Base-by-base conservation (phyloP, 1,140 invertebrate genomes). In the Papilio glaucus region DNA sequence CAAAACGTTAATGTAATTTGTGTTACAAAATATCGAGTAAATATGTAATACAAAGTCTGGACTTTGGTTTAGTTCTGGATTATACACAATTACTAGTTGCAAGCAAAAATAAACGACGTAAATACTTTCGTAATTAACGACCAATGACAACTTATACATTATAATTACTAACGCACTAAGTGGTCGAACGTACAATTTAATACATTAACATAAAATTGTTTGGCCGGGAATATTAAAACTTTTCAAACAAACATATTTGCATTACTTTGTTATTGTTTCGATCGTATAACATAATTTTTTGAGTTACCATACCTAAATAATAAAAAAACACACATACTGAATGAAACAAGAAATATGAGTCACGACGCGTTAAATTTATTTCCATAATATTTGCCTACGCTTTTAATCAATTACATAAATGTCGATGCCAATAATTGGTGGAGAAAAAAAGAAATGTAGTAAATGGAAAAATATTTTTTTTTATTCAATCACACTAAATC, bases 61-160 rank as follows among this genome's bases (percentile, higher is more conserved):
- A 10, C 45, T 49, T 9, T 21, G 18, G 15, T 49, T 49, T 49
- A 21, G 15, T 49, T 49, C 8, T 15, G 42, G 4, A 18, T 18
- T 45, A 7, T 45, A 18, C 42, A 57, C 7, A 26, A 57, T 57
- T 12, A 57, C 0, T 10, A 24, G 8, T 24, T 53, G 49, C 24
- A 53, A 6, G 29, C 29, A 15, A 24, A 10, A 53, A 24, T 53
- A 53, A 10, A 18, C 0, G 10, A 9, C 49, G 49, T 53, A 13
- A 53, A 53, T 53, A 53, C 21, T 53, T 53, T 8, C 21, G 49
- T 53, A 53, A 24, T 53, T 53, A 53, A 53, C 45, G 6, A 49
- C 49, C 21, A 13, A 12, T 57, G 6, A 57, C 5, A 45, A 45
- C 45, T 49, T 49, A 7, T 24, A 53, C 21, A 24, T 57, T 24